Evolutionary conservation across 2,113 vertebrate species (phyloP).

Genomic region (Camelus dromedarius): DNA sequence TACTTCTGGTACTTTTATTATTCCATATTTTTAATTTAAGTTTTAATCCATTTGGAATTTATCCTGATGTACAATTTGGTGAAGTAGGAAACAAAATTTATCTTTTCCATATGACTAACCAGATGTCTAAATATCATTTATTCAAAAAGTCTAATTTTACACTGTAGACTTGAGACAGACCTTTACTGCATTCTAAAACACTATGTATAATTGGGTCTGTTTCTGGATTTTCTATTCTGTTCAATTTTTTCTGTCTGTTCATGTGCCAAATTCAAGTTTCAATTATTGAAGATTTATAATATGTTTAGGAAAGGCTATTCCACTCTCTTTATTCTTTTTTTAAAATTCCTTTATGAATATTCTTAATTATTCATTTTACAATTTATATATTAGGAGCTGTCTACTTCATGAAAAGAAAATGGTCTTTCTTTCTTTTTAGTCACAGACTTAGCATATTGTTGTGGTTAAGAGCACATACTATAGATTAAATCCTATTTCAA

Average conservation of each 20-base stretch:
- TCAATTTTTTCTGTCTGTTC: neutral
- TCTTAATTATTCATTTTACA: neutral
- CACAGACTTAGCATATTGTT: neutral
- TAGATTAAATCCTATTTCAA: neutral
- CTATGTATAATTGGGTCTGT: neutral
- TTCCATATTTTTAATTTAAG: neutral
- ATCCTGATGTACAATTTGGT: neutral
- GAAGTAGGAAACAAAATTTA: neutral
- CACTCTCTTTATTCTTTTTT: neutral
- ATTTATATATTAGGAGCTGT: neutral
- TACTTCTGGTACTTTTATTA: neutral
- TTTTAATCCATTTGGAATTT: neutral
- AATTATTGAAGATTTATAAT: conserved; percentile 7
- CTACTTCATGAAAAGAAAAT: neutral
- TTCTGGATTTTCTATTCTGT: neutral
- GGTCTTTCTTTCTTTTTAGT: neutral
- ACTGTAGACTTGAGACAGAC: neutral
- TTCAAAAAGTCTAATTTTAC: conserved; percentile 25
- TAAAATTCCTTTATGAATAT: neutral
- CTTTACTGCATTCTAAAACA: neutral
- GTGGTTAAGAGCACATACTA: neutral
- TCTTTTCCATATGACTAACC: conserved; percentile 18
- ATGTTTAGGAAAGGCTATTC: neutral
- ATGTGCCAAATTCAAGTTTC: neutral
- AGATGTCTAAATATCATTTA: neutral